Evolutionary conservation across 1,140 invertebrate genomes (phyloP).

Genomic region (Lanistes nyassanus): DNA sequence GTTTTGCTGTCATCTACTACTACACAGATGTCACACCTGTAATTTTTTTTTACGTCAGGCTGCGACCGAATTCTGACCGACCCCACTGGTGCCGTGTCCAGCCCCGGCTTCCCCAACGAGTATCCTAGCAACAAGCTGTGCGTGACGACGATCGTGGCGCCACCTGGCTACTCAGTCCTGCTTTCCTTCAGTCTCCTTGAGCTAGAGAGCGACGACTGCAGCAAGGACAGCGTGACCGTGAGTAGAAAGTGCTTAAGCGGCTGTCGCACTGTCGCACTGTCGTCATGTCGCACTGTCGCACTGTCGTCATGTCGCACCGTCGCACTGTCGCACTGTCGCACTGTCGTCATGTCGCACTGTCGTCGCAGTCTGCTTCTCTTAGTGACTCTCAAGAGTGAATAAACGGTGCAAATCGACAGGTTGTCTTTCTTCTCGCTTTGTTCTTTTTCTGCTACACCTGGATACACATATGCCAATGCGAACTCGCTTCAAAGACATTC

Average conservation of each 20-base stretch:
- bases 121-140: not conserved
- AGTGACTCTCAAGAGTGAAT: no score
- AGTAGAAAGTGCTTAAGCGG: not conserved
- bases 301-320: no score
- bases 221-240: constrained; percentile 16
- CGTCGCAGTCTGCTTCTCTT: no score
- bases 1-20: not conserved
- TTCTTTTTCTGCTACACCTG: no score
- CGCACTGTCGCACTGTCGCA: no score
- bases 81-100: constrained; percentile 11
- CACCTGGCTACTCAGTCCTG: constrained; percentile 7
- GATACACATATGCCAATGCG: no score
- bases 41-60: constrained; percentile 5
- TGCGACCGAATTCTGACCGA: constrained; percentile 23
- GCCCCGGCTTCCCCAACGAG: constrained; percentile 10
- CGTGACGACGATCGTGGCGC: constrained; percentile 14
- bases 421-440: no score
- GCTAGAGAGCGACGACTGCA: not conserved
- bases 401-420: no score
- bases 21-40: not conserved
- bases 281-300: no score
- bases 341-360: no score
- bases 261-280: no score
- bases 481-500: no score
- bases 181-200: constrained; percentile 8